Conservation (phyloP, 2,888 invertebrate genomes). For the Protula sp. region DNA sequence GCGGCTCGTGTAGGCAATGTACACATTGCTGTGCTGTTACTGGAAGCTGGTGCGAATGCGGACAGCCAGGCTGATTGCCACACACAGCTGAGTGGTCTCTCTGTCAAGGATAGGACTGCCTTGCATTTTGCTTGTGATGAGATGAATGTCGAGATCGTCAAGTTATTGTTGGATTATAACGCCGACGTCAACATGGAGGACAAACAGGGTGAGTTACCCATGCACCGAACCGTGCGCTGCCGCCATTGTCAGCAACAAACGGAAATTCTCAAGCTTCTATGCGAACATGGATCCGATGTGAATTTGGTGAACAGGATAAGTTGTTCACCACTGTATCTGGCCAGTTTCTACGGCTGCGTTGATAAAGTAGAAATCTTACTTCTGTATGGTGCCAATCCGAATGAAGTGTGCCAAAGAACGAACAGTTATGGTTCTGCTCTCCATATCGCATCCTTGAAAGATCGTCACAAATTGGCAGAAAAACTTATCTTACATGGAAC, state of each 20-base stretch:
- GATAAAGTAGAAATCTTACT: conserved; percentile 21
- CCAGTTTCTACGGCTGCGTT: conserved; percentile 23
- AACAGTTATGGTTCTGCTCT: conserved; percentile 23
- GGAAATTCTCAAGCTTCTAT: conserved; percentile 19
- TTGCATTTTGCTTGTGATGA: conserved; percentile 25
- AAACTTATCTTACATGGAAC: conserved; percentile 18
- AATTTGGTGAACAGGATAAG: conserved; percentile 17
- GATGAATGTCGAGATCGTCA: conserved; percentile 15
- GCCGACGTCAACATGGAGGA: conserved; percentile 20
- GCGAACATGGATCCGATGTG: conserved; percentile 17
- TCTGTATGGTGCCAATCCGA: conserved; percentile 17
- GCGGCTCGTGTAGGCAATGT: conserved; percentile 18
- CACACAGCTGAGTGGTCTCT: not conserved
- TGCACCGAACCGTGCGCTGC: conserved; percentile 23
- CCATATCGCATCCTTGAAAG: conserved; percentile 23
- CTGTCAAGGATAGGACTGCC: conserved; percentile 13
- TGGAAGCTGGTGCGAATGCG: conserved; percentile 12
- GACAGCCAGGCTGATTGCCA: conserved; percentile 7
- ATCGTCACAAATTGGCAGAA: conserved; percentile 15
- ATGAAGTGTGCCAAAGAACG: conserved; percentile 10
- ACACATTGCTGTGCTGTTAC: conserved; percentile 11
- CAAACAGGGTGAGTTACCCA: conserved; percentile 15
- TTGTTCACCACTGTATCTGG: conserved; percentile 21
- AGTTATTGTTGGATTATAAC: conserved; percentile 13
- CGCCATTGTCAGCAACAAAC: conserved; percentile 16